These are phyloP conservation scores for Acrocera orbiculus DNA, from an alignment of 2,888 invertebrate species.

Conservation along the genomic window DNA sequence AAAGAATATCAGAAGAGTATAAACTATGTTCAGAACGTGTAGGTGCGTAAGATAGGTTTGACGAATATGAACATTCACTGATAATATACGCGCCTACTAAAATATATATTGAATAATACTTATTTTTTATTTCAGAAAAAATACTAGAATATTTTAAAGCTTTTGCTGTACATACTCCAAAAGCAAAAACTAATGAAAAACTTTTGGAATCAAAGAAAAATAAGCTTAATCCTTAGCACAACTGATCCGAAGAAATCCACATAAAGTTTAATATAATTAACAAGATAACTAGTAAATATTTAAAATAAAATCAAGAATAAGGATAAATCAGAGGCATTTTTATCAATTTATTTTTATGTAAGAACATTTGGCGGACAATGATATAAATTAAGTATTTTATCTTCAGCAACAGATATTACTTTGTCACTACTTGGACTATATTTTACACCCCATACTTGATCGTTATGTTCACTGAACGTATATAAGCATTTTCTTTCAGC, in stretches of 20 bases:
- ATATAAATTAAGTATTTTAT: conserved; percentile 72
- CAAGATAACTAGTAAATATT: too few relatives aligned
- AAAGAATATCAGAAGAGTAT: conserved; percentile 48
- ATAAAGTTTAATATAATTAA: too few relatives aligned
- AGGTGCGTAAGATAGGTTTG: conserved; percentile 24
- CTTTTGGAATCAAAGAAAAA: too few relatives aligned
- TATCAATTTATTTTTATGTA: conserved; percentile 21
- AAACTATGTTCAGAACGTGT: conserved; percentile 45
- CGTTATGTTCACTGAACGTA: conserved; percentile 82
- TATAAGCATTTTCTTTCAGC: conserved; percentile 75
- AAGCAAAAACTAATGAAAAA: conserved; percentile 22
- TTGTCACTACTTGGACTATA: conserved; percentile 76
- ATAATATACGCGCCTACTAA: neutral
- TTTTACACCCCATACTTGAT: conserved; percentile 90
- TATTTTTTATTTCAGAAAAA: conserved; percentile 22
- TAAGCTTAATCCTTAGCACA: too few relatives aligned
- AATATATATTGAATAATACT: neutral
- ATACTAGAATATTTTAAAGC: conserved; percentile 48
- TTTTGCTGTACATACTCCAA: conserved; percentile 47
- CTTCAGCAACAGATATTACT: conserved; percentile 85
- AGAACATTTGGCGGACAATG: conserved; percentile 50
- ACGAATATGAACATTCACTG: neutral
- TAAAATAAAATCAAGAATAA: too few relatives aligned
- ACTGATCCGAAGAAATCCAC: too few relatives aligned
- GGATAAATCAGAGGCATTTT: too few relatives aligned